phyloP scores from a whole-genome alignment of 1,140 invertebrate species.

The Tetranychus cinnabarinus region DNA sequence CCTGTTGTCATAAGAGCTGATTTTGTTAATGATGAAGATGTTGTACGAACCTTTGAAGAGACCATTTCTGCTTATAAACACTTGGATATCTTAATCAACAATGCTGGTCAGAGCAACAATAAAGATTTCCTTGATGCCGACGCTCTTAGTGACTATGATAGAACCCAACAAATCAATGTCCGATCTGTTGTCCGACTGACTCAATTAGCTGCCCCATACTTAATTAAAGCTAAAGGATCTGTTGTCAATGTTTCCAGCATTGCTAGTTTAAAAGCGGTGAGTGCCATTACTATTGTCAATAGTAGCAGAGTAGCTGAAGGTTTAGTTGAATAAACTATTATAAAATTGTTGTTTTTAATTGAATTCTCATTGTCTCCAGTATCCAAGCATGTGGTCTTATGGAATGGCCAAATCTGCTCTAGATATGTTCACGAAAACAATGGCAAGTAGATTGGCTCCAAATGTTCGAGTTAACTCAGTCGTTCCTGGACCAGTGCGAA shows the following conservation, averaged over 20 bases:
- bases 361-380: background rate
- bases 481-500: background rate
- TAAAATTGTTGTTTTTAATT: background rate
- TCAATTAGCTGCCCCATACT: background rate
- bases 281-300: background rate
- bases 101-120: background rate
- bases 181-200: background rate
- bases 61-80: background rate
- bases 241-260: conserved; percentile 2
- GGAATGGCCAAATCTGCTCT: conserved; percentile 64
- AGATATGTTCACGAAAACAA: conserved; percentile 63
- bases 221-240: background rate
- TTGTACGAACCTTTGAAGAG: background rate
- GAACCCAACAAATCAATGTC: background rate
- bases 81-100: conserved; percentile 1
- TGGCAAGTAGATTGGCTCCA: conserved; percentile 11
- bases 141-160: background rate
- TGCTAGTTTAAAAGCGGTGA: background rate
- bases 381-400: conserved; percentile 27
- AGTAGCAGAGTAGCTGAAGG: background rate
- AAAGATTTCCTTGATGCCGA: background rate
- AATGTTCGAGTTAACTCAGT: background rate
- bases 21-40: background rate
- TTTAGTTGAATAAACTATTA: too few species aligned
- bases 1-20: background rate